A percentile compares a stretch with the other conserved stretches of the same genome.
Conservation (phyloP, 2,113 vertebrate species). For the Azemiops feae region DNA sequence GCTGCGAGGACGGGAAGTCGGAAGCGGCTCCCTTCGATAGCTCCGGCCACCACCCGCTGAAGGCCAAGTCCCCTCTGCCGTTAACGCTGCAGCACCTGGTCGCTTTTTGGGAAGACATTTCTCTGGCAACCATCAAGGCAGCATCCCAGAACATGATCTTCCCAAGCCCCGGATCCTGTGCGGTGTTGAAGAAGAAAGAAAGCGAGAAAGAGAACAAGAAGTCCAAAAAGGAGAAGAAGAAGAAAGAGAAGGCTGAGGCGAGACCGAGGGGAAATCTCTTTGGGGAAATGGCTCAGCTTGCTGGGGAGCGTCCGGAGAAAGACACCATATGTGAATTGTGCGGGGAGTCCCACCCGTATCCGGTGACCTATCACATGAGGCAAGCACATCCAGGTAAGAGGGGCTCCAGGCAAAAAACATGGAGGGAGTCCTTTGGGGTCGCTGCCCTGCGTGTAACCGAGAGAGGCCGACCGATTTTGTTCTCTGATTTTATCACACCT, state of each 20-base stretch:
- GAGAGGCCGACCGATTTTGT: background rate
- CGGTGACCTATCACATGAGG: slow-evolving; percentile 98
- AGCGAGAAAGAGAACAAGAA: slow-evolving; percentile 94
- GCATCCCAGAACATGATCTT: slow-evolving; percentile 99
- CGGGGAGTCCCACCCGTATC: slow-evolving; percentile 96
- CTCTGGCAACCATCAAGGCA: slow-evolving; percentile 96
- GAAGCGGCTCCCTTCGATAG: slow-evolving; percentile 83
- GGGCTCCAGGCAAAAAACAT: accelerated
- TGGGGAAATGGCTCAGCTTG: slow-evolving; percentile 97
- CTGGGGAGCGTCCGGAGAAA: slow-evolving; percentile 96
- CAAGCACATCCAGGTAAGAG: slow-evolving; percentile 93
- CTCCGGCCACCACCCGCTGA: slow-evolving; percentile 78
- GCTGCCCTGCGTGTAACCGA: background rate
- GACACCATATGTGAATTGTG: slow-evolving; percentile 98
- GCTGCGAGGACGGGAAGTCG: slow-evolving; percentile 90
- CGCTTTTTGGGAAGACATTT: slow-evolving; percentile 98
- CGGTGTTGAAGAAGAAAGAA: slow-evolving; percentile 95
- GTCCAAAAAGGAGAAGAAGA: slow-evolving; percentile 97
- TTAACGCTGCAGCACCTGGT: slow-evolving; percentile 95
- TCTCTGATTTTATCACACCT: background rate
- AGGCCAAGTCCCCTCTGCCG: slow-evolving; percentile 88
- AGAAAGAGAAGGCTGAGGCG: slow-evolving; percentile 92
- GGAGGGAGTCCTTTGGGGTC: background rate
- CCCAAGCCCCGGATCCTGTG: slow-evolving; percentile 95
- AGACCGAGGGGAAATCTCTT: slow-evolving; percentile 95